Conservation (phyloP, 2,113 vertebrate genomes). For the Loxodonta africana region DNA sequence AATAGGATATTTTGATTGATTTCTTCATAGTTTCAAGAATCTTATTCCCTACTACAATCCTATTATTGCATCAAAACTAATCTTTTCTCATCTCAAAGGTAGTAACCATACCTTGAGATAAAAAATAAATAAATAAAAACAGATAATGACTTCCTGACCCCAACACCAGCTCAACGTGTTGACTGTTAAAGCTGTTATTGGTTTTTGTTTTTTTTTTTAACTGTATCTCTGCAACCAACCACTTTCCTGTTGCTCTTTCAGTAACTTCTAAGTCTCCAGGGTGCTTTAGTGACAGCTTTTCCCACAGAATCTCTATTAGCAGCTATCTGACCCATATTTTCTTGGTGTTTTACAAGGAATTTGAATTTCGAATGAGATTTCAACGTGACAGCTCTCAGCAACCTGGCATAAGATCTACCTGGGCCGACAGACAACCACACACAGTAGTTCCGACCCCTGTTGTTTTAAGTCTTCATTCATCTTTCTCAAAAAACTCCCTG, state of each 20-base stretch:
- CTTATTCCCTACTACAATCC: background rate
- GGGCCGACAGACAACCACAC: background rate
- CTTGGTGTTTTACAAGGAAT: constrained; percentile 65
- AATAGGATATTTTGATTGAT: background rate
- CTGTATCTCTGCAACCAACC: background rate
- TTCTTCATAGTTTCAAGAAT: background rate
- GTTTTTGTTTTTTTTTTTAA: background rate
- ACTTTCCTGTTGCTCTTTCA: constrained; percentile 2
- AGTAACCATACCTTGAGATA: background rate
- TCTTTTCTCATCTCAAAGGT: background rate
- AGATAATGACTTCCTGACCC: background rate
- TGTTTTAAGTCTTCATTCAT: constrained; percentile 12
- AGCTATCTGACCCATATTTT: constrained; percentile 59
- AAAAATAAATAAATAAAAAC: background rate
- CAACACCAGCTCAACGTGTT: background rate
- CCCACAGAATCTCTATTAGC: constrained; percentile 21
- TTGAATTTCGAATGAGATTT: constrained; percentile 76
- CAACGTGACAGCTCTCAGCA: constrained; percentile 49
- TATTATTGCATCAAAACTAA: background rate
- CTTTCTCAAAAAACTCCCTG: constrained; percentile 32
- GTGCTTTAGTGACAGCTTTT: constrained; percentile 35
- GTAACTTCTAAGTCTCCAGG: constrained; percentile 31
- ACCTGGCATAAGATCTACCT: background rate
- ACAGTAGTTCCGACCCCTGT: background rate
- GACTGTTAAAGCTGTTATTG: background rate